Percentiles rank a stretch among this genome's conserved stretches.
These are phyloP conservation scores for Noctua janthe DNA, from an alignment of 2,888 invertebrate species.

Conservation along the genomic window DNA sequence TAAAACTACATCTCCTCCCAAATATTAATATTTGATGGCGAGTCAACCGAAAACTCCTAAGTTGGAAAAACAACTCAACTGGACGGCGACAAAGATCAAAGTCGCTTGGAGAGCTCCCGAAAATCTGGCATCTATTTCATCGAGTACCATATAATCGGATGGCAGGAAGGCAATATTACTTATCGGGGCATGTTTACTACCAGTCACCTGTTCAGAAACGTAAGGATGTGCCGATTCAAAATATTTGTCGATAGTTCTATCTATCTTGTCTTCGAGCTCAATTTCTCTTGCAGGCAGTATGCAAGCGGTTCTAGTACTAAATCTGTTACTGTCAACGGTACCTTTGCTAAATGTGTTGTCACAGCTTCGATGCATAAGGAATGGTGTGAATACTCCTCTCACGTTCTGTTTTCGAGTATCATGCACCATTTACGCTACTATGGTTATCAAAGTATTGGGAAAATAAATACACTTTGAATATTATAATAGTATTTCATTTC, in stretches of 20 bases:
- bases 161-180: slow-evolving; percentile 77
- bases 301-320: slow-evolving; percentile 31
- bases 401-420: slow-evolving; percentile 10
- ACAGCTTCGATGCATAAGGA: slow-evolving; percentile 32
- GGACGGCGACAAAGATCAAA: slow-evolving; percentile 20
- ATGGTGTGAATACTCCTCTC: neutral
- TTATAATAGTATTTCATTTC: slow-evolving; percentile 5
- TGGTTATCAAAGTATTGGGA: neutral
- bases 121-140: slow-evolving; percentile 61
- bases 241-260: slow-evolving; percentile 58
- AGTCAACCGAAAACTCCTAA: slow-evolving; percentile 15
- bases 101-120: slow-evolving; percentile 22
- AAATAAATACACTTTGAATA: slow-evolving; percentile 22
- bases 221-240: slow-evolving; percentile 56
- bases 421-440: neutral
- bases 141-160: slow-evolving; percentile 63
- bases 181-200: slow-evolving; percentile 80
- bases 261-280: slow-evolving; percentile 18
- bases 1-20: slow-evolving; percentile 38
- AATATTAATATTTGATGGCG: slow-evolving; percentile 54
- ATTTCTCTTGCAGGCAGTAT: slow-evolving; percentile 44
- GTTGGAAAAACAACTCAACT: slow-evolving; percentile 28
- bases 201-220: slow-evolving; percentile 77
- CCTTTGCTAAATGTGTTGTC: slow-evolving; percentile 48
- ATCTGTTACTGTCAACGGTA: slow-evolving; percentile 55